These are phyloP conservation scores for Caenorhabditis sinica DNA, from an alignment of 2,888 invertebrate genomes.

Conservation along the genomic window DNA sequence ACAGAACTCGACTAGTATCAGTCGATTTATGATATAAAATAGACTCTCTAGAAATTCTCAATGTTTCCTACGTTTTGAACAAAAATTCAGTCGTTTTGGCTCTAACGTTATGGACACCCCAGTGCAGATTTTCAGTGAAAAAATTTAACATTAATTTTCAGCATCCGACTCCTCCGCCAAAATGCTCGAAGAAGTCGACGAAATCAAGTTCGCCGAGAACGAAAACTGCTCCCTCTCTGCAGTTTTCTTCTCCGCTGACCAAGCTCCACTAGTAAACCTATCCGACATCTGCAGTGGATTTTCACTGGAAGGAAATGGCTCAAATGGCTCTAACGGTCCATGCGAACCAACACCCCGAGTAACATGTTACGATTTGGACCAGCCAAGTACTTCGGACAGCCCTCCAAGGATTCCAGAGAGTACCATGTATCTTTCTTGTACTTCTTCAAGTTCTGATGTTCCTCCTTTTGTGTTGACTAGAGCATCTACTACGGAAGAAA, in stretches of 20 bases:
- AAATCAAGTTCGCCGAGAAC: conserved; percentile 79
- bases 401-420: conserved; percentile 4
- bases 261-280: conserved; percentile 82
- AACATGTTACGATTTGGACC: not conserved
- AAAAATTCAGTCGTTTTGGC: too few relatives aligned
- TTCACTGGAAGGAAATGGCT: conserved; percentile 71
- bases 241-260: conserved; percentile 70
- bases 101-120: too few relatives aligned
- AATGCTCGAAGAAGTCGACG: conserved; percentile 78
- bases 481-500: conserved; percentile 73
- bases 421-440: conserved; percentile 36
- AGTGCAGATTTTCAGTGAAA: too few relatives aligned
- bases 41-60: too few relatives aligned
- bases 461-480: conserved; percentile 70
- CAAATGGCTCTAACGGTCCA: not conserved
- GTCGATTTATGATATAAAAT: too few relatives aligned
- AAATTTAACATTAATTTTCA: too few relatives aligned
- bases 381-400: not conserved
- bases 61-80: too few relatives aligned
- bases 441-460: conserved; percentile 47
- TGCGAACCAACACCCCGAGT: not conserved
- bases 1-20: too few relatives aligned
- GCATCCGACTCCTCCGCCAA: conserved; percentile 74
- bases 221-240: conserved; percentile 76
- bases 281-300: conserved; percentile 88